phyloP scores from a whole-genome alignment of 2,113 vertebrate genomes.

The Himantopus leucocephalus region DNA sequence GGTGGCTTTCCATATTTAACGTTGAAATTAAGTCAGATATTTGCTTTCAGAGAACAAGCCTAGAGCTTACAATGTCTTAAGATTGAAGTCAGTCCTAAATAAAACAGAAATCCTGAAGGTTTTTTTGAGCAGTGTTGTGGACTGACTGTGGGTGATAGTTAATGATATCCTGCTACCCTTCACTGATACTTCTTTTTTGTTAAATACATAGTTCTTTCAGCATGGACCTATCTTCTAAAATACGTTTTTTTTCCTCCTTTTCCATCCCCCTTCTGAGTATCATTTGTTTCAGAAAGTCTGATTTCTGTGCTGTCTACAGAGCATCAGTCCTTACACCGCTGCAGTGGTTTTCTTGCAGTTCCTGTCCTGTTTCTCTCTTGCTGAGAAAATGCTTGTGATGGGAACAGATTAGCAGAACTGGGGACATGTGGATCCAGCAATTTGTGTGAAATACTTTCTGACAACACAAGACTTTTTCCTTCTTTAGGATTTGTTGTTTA shows the following conservation, averaged over 20 bases:
- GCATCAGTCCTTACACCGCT: not conserved
- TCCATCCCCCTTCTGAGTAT: fast-evolving
- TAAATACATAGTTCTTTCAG: not conserved
- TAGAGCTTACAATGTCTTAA: not conserved
- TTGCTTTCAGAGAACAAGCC: not conserved
- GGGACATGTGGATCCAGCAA: not conserved
- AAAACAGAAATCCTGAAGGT: not conserved
- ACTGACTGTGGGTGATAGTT: not conserved
- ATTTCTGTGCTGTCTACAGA: not conserved
- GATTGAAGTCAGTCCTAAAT: not conserved
- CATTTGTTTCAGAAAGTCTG: not conserved
- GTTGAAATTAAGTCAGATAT: not conserved
- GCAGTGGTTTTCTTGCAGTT: not conserved
- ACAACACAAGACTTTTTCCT: not conserved
- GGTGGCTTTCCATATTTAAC: not conserved
- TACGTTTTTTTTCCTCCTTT: not conserved
- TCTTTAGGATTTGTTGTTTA: not conserved
- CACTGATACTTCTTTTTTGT: not conserved
- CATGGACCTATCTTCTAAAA: not conserved
- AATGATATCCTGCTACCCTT: not conserved
- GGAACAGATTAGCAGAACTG: not conserved
- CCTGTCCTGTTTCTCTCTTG: not conserved
- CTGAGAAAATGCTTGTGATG: not conserved
- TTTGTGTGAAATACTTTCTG: not conserved
- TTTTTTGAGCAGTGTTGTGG: not conserved